Evolutionary conservation across 2,797 vertebrate genomes (phyloP).

Genomic region (Amniataba percoides): DNA sequence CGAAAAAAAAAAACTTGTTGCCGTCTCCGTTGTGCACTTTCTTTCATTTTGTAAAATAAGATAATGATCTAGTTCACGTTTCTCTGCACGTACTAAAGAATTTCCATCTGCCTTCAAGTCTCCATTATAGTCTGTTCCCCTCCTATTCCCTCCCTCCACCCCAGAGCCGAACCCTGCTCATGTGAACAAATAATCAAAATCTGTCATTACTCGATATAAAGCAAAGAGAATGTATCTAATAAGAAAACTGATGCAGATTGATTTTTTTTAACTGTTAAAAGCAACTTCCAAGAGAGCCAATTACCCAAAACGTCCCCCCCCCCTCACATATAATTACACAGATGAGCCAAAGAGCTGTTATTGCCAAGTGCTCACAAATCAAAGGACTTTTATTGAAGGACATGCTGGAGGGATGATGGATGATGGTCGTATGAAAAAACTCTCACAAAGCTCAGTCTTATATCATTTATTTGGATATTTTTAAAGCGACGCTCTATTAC

Average conservation of each 20-base stretch:
- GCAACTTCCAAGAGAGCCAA: constrained; percentile 2
- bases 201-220: no score
- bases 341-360: constrained; percentile 24
- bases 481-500: neutral
- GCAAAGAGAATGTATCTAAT: neutral
- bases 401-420: constrained; percentile 46
- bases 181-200: no score
- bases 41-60: no score
- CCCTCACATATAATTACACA: constrained; percentile 25
- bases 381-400: constrained; percentile 33
- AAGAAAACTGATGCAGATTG: neutral
- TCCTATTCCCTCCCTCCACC: no score
- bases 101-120: no score
- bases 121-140: no score
- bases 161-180: no score
- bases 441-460: constrained; percentile 15
- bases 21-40: no score
- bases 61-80: no score
- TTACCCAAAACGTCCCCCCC: constrained; percentile 14
- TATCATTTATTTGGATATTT: constrained; percentile 8
- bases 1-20: no score
- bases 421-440: constrained; percentile 25
- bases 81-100: no score
- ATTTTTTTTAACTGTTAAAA: constrained; percentile 12
- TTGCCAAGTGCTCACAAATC: constrained; percentile 34